Conservation (phyloP, 2,888 invertebrate genomes). For the Atherix ibis region DNA sequence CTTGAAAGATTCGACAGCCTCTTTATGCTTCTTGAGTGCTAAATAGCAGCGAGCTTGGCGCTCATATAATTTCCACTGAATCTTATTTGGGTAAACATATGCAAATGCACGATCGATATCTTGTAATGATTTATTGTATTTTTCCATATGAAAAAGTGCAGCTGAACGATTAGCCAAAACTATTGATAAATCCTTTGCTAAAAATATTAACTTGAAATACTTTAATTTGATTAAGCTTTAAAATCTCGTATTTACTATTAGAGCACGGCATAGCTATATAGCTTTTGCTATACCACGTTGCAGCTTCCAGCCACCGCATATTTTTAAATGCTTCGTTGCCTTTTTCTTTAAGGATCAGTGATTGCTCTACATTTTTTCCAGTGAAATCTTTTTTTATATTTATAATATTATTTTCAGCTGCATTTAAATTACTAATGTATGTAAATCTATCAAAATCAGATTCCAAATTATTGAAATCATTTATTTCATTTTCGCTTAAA, state of each 20-base stretch:
- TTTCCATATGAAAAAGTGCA: conserved; percentile 53
- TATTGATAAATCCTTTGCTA: conserved; percentile 48
- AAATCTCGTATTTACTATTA: conserved; percentile 39
- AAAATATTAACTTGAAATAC: conserved; percentile 5
- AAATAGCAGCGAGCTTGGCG: conserved; percentile 56
- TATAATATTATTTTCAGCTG: conserved; percentile 35
- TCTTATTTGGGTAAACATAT: conserved; percentile 49
- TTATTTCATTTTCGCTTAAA: conserved; percentile 40
- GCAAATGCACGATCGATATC: conserved; percentile 54
- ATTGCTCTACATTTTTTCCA: conserved; percentile 40
- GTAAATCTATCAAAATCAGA: conserved; percentile 48
- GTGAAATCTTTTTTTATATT: conserved; percentile 34
- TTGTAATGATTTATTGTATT: conserved; percentile 46
- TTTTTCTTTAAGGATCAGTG: conserved; percentile 47
- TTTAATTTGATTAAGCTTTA: not conserved
- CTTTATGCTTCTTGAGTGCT: conserved; percentile 46
- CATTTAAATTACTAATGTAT: conserved; percentile 38
- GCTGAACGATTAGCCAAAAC: conserved; percentile 70
- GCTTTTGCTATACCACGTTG: conserved; percentile 52
- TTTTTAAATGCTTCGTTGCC: conserved; percentile 59
- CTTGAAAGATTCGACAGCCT: conserved; percentile 47
- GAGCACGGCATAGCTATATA: conserved; percentile 50
- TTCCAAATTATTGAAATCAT: conserved; percentile 43
- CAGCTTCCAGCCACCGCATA: conserved; percentile 50
- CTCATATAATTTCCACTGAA: conserved; percentile 60